A percentile compares a stretch with the other conserved stretches of the same genome.
phyloP scores from a whole-genome alignment of 2,888 invertebrate species.

The Mesorhabditis sp. region DNA sequence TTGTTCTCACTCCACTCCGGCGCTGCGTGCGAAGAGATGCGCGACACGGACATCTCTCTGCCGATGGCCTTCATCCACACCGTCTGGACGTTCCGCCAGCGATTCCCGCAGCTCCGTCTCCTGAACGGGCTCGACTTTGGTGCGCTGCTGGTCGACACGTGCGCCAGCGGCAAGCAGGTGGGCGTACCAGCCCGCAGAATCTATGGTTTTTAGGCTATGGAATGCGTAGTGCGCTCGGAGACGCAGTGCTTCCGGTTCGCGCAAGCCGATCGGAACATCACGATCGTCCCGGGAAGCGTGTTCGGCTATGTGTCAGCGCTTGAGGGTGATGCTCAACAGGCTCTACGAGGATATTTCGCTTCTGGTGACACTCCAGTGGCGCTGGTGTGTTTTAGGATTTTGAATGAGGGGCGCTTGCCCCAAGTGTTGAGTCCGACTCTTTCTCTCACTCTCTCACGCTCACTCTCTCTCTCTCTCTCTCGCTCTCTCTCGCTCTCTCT shows the following conservation, averaged over 20 bases:
- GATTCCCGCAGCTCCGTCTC: constrained; percentile 44
- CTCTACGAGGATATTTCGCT: constrained; percentile 43
- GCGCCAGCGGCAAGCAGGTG: constrained; percentile 35
- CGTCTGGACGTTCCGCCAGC: constrained; percentile 49
- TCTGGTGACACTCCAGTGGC: constrained; percentile 41
- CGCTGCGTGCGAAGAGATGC: constrained; percentile 39
- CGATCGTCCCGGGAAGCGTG: constrained; percentile 49
- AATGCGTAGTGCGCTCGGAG: constrained; percentile 41
- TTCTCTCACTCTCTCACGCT: no score
- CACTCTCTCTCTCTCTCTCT: no score
- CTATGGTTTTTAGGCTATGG: constrained; percentile 18
- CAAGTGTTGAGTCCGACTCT: no score
- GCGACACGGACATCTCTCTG: constrained; percentile 42
- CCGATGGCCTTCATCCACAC: constrained; percentile 55
- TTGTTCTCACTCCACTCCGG: constrained; percentile 52
- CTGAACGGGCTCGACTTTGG: constrained; percentile 48
- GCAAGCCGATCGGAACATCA: constrained; percentile 51
- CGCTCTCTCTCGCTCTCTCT: no score
- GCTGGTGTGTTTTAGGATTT: constrained; percentile 23
- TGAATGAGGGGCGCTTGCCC: no score
- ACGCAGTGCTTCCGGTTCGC: constrained; percentile 49
- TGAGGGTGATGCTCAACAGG: constrained; percentile 33
- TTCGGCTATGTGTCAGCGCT: constrained; percentile 35
- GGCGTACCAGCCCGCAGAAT: constrained; percentile 25
- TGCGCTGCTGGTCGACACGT: constrained; percentile 50